These are phyloP conservation scores for Cheilinus undulatus DNA, from an alignment of 2,113 vertebrate species.

Conservation along the genomic window DNA sequence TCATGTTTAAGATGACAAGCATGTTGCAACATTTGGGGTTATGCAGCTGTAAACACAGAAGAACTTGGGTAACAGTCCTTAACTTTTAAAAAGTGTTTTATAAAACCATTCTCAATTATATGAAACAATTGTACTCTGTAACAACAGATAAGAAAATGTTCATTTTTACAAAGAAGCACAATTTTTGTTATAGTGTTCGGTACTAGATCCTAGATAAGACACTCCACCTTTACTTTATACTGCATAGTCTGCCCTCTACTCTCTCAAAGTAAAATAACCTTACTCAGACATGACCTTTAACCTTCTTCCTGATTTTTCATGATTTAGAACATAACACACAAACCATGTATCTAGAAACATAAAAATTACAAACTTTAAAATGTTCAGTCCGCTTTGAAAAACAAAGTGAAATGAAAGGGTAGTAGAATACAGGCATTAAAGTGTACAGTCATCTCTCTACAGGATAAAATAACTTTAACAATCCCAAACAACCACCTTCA, in stretches of 20 bases:
- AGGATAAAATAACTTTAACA: slow-evolving; percentile 53
- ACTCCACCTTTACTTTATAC: slow-evolving; percentile 13
- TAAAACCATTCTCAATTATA: background rate
- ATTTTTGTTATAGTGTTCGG: background rate
- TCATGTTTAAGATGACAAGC: background rate
- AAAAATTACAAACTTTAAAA: slow-evolving; percentile 25
- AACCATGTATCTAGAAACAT: slow-evolving; percentile 5
- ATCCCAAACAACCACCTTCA: slow-evolving; percentile 54
- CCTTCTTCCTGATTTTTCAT: slow-evolving; percentile 16
- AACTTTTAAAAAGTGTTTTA: too few relatives aligned
- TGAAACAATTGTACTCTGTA: background rate
- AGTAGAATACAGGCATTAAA: slow-evolving; percentile 30
- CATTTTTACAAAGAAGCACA: background rate
- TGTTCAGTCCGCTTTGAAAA: slow-evolving; percentile 49
- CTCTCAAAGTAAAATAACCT: slow-evolving; percentile 14
- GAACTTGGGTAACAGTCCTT: too few relatives aligned
- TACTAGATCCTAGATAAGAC: background rate
- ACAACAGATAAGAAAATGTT: background rate
- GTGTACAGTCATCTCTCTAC: slow-evolving; percentile 48
- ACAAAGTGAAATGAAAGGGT: slow-evolving; percentile 30
- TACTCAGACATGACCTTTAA: slow-evolving; percentile 30
- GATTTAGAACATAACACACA: slow-evolving; percentile 21
- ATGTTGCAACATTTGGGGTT: too few relatives aligned
- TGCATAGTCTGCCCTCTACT: background rate
- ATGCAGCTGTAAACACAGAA: too few relatives aligned